Evolutionary conservation across 1,140 invertebrate species (phyloP), one percentile per base, ranked within the genome.

Genomic region (Penaeus japonicus): DNA sequence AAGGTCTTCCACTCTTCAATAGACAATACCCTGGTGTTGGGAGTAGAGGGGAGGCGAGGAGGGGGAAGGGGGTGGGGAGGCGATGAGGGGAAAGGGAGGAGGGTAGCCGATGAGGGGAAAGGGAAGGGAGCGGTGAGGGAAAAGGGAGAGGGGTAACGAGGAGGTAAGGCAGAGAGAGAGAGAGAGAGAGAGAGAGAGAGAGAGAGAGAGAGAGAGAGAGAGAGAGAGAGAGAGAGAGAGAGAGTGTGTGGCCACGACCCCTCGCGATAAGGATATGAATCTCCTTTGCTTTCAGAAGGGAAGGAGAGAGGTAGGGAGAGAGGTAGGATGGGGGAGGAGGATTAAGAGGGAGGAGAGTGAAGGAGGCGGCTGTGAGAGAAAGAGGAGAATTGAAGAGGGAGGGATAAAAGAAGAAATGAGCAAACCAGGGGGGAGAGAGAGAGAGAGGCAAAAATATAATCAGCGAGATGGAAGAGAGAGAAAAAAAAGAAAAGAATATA

Each of bases 201-300:
- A 84, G 82, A 30, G 57, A 65, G 18, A 75, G 65, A 54, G 65
- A 70, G 59, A 85, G 83, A 73, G 70, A 85, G 39, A 70, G 59
- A 77, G 55, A 70, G 62, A 35, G 55, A 73, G 82, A 62, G 82
- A 84, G 82, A 65, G 82, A 84, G 82, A 73, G 59, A 84, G 59
- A 65, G 55, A 79, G 30, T 24, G 30, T 32, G 15, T 59, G n/a
- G n/a, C n/a, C 57, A 59, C 15, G n/a, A 73, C 65, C 65, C 65
- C 32, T 15, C 32, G 32, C 32, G 65, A 73, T 22, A 73, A n/a
- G n/a, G 65, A 73, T 73, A 24, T 73, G 65, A 73, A 30, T 24
- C n/a, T 24, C 7, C n/a, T 73, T 73, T 73, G 12, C 12, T 7
- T 12, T 73, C n/a, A n/a, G 24, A 20, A 24, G 10, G 65, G 32